Percentiles rank a stretch among this genome's conserved stretches.
Evolutionary conservation across 2,888 invertebrate species (phyloP).

Genomic region (Tanaodytes sp.): DNA sequence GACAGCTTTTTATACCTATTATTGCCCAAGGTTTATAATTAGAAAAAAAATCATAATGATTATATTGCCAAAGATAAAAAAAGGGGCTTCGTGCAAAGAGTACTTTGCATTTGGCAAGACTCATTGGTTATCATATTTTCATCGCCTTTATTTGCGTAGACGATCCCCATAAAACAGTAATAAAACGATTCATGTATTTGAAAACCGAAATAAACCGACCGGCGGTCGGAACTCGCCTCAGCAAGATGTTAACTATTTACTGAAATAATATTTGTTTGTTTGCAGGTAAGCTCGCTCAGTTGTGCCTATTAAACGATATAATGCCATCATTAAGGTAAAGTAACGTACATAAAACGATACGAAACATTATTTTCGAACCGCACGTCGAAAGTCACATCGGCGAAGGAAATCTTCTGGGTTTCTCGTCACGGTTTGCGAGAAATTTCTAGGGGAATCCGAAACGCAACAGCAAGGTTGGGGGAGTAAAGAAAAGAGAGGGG

Average conservation of each 20-base stretch:
- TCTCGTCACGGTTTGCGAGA: slow-evolving; percentile 28
- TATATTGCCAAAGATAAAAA: neutral
- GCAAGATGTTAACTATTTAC: slow-evolving; percentile 22
- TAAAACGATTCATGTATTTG: slow-evolving; percentile 28
- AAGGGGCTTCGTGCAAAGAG: slow-evolving; percentile 5
- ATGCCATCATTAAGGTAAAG: slow-evolving; percentile 37
- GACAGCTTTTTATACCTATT: no score
- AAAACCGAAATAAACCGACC: slow-evolving; percentile 15
- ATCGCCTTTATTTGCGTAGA: slow-evolving; percentile 29
- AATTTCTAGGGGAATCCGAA: no score
- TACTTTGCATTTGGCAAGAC: slow-evolving; percentile 5
- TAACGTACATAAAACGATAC: slow-evolving; percentile 38
- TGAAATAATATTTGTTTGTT: slow-evolving; percentile 42
- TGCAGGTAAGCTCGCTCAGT: slow-evolving; percentile 45
- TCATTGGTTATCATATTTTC: slow-evolving; percentile 27
- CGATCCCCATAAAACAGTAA: slow-evolving; percentile 25
- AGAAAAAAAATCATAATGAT: no score
- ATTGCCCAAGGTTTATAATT: no score
- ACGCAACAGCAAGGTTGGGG: no score
- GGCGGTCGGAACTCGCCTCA: neutral
- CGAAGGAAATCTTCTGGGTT: slow-evolving; percentile 41
- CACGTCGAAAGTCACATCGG: no score
- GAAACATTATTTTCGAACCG: no score
- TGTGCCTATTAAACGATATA: slow-evolving; percentile 36
- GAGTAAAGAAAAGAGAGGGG: no score